Conservation (phyloP, 2,113 vertebrate species). For the Lagenorhynchus albirostris region DNA sequence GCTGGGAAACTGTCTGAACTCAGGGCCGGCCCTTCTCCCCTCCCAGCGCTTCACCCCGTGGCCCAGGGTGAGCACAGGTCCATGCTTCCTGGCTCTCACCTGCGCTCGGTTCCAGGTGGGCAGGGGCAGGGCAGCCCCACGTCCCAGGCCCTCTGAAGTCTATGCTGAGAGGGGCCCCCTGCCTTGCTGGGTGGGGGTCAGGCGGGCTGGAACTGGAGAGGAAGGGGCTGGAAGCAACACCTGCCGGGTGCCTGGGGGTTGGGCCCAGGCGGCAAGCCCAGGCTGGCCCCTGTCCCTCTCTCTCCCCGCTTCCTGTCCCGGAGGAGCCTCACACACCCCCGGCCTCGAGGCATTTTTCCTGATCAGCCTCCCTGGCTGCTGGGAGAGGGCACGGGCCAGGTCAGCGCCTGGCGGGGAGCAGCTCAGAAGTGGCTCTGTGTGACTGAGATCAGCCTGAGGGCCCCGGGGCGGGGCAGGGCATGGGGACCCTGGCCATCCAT, state of each 20-base stretch:
- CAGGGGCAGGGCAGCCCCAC: neutral
- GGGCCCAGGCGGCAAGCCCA: neutral
- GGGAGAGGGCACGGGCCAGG: neutral
- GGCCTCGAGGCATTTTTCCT: neutral
- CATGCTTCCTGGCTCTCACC: neutral
- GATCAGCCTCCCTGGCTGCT: neutral
- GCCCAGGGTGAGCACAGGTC: neutral
- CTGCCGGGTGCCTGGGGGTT: too few relatives aligned
- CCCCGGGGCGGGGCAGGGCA: fast-evolving
- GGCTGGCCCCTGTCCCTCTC: neutral
- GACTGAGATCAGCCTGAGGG: neutral
- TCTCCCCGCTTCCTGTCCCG: fast-evolving
- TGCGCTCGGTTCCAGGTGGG: neutral
- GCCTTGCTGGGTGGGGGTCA: too few relatives aligned
- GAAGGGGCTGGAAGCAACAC: too few relatives aligned
- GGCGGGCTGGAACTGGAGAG: neutral
- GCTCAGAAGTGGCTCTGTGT: neutral
- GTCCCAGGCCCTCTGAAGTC: neutral
- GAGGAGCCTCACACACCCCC: neutral
- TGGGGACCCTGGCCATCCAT: fast-evolving
- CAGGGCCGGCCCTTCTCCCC: neutral
- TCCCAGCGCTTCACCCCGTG: too few relatives aligned
- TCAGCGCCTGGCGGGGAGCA: neutral
- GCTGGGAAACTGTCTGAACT: neutral
- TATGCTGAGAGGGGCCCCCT: neutral